Evolutionary conservation across 2,113 vertebrate genomes (phyloP).

Genomic region (Erythrocercus mccallii): DNA sequence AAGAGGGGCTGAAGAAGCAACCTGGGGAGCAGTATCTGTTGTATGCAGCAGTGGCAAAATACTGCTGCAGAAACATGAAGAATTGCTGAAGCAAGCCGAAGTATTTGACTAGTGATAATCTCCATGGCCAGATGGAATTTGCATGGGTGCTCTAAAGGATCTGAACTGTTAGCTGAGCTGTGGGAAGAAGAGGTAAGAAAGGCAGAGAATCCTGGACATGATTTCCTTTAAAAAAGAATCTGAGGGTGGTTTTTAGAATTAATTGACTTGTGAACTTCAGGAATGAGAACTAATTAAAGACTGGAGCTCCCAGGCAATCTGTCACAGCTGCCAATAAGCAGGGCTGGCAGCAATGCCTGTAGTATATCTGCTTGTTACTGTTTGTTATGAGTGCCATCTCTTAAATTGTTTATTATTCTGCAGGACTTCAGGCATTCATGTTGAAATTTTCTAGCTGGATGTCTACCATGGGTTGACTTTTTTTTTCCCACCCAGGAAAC

Average conservation of each 20-base stretch:
- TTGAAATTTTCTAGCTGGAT: neutral
- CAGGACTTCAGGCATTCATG: neutral
- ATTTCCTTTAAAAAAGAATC: slow-evolving; percentile 19
- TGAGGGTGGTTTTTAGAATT: slow-evolving; percentile 5
- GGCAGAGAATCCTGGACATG: neutral
- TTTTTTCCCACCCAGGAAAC: neutral
- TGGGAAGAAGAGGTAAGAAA: neutral
- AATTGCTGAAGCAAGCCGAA: slow-evolving; percentile 30
- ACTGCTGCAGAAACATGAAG: neutral
- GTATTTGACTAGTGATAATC: slow-evolving; percentile 1
- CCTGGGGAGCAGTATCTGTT: neutral
- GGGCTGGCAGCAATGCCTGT: slow-evolving; percentile 11
- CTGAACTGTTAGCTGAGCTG: neutral
- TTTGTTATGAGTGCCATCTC: neutral
- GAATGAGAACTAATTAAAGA: slow-evolving; percentile 51
- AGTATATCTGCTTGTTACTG: neutral
- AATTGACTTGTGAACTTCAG: slow-evolving; percentile 48
- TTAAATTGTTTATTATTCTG: slow-evolving; percentile 5
- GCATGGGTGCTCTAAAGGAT: neutral
- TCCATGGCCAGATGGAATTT: slow-evolving; percentile 4
- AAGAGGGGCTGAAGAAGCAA: neutral
- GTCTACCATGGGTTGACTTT: neutral
- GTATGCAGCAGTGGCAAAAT: neutral
- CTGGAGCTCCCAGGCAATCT: slow-evolving; percentile 22
- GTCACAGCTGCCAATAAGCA: slow-evolving; percentile 15